Conservation (phyloP, 2,113 vertebrate genomes). For the Lampris megalopsis region DNA sequence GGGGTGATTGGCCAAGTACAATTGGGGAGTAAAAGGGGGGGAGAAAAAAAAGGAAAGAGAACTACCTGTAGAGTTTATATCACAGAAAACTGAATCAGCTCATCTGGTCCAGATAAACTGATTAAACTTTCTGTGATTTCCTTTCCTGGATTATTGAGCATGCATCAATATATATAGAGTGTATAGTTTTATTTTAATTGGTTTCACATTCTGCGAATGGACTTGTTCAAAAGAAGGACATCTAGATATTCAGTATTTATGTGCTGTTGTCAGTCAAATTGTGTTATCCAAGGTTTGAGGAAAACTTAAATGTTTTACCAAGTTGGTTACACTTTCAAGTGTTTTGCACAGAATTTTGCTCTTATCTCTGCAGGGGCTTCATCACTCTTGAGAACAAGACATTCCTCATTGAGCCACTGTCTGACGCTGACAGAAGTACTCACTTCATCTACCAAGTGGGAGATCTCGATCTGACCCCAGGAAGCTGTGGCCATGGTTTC, state of each 20-base stretch:
- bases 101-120: no score
- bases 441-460: conserved; percentile 88
- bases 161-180: no score
- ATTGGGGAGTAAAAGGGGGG: no score
- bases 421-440: conserved; percentile 64
- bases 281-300: neutral
- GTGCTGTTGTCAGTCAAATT: conserved; percentile 28
- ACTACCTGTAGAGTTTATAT: no score
- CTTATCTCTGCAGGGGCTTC: conserved; percentile 88
- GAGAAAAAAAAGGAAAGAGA: no score
- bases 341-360: conserved; percentile 42
- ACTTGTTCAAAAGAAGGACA: neutral
- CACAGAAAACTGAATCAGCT: no score
- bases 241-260: conserved; percentile 27
- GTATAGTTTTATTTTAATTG: no score
- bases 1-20: no score
- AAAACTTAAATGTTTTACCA: neutral
- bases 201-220: neutral
- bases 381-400: conserved; percentile 88
- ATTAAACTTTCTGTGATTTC: no score
- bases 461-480: conserved; percentile 78
- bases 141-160: no score
- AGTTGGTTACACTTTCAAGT: conserved; percentile 34
- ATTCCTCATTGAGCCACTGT: conserved; percentile 88
- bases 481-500: conserved; percentile 88